Evolutionary conservation across 1,140 invertebrate species (phyloP).

Genomic region (Magallana ariakensis): DNA sequence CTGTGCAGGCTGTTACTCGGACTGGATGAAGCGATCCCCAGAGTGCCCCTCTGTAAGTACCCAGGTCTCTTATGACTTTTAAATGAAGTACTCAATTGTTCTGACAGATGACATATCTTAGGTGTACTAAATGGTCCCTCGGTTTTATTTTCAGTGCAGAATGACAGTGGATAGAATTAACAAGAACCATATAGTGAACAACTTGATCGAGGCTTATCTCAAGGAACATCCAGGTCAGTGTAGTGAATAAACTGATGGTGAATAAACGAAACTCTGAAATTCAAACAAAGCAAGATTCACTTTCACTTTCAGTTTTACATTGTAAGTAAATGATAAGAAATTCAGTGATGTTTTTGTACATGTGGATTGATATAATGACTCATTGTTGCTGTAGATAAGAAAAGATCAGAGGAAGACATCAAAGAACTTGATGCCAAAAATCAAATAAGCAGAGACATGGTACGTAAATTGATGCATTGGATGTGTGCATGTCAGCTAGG

Average conservation of each 20-base stretch:
- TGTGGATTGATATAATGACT: not conserved
- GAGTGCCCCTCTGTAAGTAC: conserved; percentile 77
- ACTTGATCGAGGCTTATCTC: conserved; percentile 77
- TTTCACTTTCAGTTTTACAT: no score
- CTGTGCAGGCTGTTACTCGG: conserved; percentile 78
- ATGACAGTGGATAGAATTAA: conserved; percentile 76
- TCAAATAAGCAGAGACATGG: conserved; percentile 77
- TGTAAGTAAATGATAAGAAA: no score
- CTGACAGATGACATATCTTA: no score
- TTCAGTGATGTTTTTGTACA: not conserved
- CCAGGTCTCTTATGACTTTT: no score
- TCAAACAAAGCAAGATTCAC: no score
- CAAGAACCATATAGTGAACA: conserved; percentile 79
- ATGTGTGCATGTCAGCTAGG: no score
- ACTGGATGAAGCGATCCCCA: conserved; percentile 77
- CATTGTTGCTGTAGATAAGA: conserved; percentile 68
- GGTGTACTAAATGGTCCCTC: no score
- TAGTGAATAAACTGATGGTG: not conserved
- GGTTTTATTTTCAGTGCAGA: conserved; percentile 72
- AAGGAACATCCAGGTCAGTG: conserved; percentile 74
- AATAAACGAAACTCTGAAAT: no score
- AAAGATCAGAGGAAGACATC: conserved; percentile 75
- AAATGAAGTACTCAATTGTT: no score
- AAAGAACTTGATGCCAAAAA: conserved; percentile 75
- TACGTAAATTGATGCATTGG: conserved; percentile 39